phyloP scores from a whole-genome alignment of 2,797 vertebrate genomes.

The Anabacerthia variegaticeps region DNA sequence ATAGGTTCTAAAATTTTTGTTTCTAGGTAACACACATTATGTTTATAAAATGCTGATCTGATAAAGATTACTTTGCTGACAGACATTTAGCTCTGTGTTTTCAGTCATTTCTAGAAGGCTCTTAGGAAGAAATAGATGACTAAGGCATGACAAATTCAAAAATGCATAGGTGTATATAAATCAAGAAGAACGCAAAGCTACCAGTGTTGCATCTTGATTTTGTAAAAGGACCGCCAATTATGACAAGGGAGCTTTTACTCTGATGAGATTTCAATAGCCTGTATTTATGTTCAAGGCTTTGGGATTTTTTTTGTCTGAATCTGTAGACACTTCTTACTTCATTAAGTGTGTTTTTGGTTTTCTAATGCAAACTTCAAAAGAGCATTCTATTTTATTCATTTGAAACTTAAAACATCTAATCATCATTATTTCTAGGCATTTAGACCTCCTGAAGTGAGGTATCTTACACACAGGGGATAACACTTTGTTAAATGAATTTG shows the following conservation, averaged over 20 bases:
- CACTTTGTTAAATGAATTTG: not conserved
- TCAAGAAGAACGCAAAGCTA: not conserved
- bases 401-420: not conserved
- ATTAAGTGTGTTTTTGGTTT: no score
- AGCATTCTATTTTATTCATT: not conserved
- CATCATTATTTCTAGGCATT: not conserved
- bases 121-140: not conserved
- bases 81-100: not conserved
- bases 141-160: not conserved
- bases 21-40: not conserved
- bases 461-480: not conserved
- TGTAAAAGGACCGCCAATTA: not conserved
- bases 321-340: not conserved
- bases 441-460: not conserved
- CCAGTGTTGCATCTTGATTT: not conserved
- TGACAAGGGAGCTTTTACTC: not conserved
- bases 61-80: not conserved
- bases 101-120: not conserved
- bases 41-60: not conserved
- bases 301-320: not conserved
- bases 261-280: not conserved
- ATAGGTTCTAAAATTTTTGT: not conserved
- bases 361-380: not conserved
- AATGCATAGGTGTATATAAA: not conserved
- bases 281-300: not conserved